Evolutionary conservation across 2,888 invertebrate species (phyloP), one percentile per base, ranked within the genome.

Genomic region (Synanthedon tipuliformis): DNA sequence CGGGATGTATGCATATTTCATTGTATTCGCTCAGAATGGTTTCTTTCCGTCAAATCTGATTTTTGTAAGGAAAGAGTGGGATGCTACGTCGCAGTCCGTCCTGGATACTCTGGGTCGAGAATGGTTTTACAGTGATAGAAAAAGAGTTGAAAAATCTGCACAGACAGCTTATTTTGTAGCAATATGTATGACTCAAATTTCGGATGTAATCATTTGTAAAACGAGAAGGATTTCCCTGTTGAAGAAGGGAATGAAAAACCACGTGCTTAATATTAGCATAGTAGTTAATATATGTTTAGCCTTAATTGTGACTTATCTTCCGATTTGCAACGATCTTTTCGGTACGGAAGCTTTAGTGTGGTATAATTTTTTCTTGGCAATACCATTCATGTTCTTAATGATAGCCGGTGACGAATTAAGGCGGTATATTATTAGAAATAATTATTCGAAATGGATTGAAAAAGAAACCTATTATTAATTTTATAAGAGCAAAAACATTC

Each of bases 121-220:
- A 69, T 95, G 95, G 95, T 90, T 89, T 2, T 93, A 88, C 67
- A 63, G 74, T 1, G 92, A 92, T 60, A 89, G 95, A 51, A 92
- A 93, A 70, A 78, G 78, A 51, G 71, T 95, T 3, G 93, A 94
- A 69, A 90, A 89, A 67, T 92, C 91, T 58, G 93, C 94, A 54
- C 93, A 94, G 71, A 92, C 95, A 0, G 92, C 93, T 13, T 95
- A 93, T 79, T 95, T 95, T 66, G 90, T 93, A 3, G 90, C 94
- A 5, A 89, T 94, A 56, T 94, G 95, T 41, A 88, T 92, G 69
- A 92, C 92, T 50, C 94, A 95, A 76, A 90, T 93, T 78, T 91
- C 93, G 12, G 94, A 95, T 78, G 89, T 92, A 55, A 90, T 94
- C 57, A 92, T 94, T 64, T 93, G 94, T 73, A 94, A 94, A 75